Evolutionary conservation across 2,888 invertebrate species (phyloP), one percentile per base, ranked within the genome.

Genomic region (Brenthis hecate): DNA sequence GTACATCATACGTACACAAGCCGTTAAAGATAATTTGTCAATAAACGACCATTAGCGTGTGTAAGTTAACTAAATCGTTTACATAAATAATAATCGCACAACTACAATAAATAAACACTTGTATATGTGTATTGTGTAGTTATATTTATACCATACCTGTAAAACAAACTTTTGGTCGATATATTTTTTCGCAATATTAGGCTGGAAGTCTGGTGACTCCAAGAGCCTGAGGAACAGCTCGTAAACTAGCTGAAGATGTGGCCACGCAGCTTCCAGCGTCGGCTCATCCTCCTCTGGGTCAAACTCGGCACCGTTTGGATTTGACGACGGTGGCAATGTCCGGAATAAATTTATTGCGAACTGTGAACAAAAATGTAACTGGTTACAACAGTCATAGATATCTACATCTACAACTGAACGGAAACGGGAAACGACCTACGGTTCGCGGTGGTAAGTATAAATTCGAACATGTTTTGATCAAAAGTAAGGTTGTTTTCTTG

Each of bases 211-310:
- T 28, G 96, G 96, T 64, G 97, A 97, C 91, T 99, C 98, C 74
- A 99, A 92, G 83, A 98, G 96, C 80, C 98, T 93, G 71, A 95
- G 93, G 89, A 95, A 95, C 84, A 95, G 94, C 85, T 96, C 95
- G 85, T 95, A 95, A 65, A 96, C 96, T 84, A 98, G 93, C 93
- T 98, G 98, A 76, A 98, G 94, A 86, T 98, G 98, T 19, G 98
- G 98, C 98, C 98, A 98, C 56, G 98, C 97, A 5, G 98, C 98
- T 93, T 99, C 98, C 81, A 98, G 89, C 61, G 97, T 98, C 47
- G 98, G 98, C 88, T 99, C 98, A 91, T 99, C 98, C 86, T 99
- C 98, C 85, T 98, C 98, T 0, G 98, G 98, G 88, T 98, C 98
- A 87, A 97, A 98, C 86, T 98, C 98, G 0, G 96, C 96, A 13